These are phyloP conservation scores for Steinernema carpocapsae DNA, from an alignment of 2,888 invertebrate species.

Conservation along the genomic window DNA sequence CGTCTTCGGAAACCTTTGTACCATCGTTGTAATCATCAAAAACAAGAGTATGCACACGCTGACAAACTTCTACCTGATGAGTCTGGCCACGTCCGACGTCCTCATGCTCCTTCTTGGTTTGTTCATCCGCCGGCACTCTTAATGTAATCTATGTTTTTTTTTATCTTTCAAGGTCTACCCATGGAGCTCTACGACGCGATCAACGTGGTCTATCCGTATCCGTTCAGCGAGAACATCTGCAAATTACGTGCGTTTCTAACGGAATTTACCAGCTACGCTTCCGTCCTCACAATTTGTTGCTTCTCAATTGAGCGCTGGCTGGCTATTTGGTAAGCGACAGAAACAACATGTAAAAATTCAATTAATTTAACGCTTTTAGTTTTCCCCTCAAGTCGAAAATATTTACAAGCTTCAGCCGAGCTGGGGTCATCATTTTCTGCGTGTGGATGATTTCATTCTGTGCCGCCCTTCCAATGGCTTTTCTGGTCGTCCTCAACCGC, in stretches of 20 bases:
- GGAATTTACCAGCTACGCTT: slow-evolving; percentile 53
- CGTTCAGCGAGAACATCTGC: slow-evolving; percentile 59
- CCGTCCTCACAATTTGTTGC: slow-evolving; percentile 64
- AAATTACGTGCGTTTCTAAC: slow-evolving; percentile 66
- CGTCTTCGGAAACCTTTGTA: slow-evolving; percentile 63
- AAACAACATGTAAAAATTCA: neutral
- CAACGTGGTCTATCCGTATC: slow-evolving; percentile 63
- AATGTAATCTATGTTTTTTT: neutral
- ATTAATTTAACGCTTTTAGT: slow-evolving; percentile 44
- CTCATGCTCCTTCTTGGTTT: slow-evolving; percentile 65
- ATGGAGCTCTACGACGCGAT: slow-evolving; percentile 65
- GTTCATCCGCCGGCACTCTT: slow-evolving; percentile 6
- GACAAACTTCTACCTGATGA: slow-evolving; percentile 67
- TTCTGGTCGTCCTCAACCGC: slow-evolving; percentile 54
- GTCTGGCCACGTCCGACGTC: slow-evolving; percentile 65
- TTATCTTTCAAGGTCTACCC: slow-evolving; percentile 57
- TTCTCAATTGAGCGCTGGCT: slow-evolving; percentile 68
- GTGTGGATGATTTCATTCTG: slow-evolving; percentile 64
- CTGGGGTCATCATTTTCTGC: slow-evolving; percentile 59
- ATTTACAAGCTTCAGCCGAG: slow-evolving; percentile 62
- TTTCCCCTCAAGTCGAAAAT: slow-evolving; percentile 62
- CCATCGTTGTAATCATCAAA: slow-evolving; percentile 62
- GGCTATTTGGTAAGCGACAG: slow-evolving; percentile 60
- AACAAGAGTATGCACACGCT: slow-evolving; percentile 65
- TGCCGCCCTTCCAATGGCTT: slow-evolving; percentile 62